Evolutionary conservation across 2,113 vertebrate species (phyloP), one percentile per base, ranked within the genome.

Genomic region (Hyperopisus bebe): DNA sequence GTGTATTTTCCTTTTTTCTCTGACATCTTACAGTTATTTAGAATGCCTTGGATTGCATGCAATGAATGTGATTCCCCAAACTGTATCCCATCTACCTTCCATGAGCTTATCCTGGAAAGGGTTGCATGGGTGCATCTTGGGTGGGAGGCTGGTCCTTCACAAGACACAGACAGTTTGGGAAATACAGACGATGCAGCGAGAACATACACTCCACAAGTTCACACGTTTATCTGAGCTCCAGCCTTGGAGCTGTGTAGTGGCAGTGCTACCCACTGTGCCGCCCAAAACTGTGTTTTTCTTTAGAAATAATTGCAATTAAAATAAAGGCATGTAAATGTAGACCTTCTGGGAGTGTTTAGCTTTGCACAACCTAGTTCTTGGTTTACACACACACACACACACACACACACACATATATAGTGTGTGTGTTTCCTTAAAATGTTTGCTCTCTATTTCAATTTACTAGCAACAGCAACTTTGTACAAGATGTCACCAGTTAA

Each of bases 401-500:
- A 87, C 27, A 35, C 48, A 44, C 21, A n/a, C 2, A 48, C 9
- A 0, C 21, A 55, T 10, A 92, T 53, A 89, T 90, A 90, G 90
- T 88, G 90, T 27, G 58, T 66, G 91, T 89, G 90, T 92, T 91
- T 91, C 50, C 90, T 90, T 87, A 84, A 62, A 35, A 91, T 19
- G 21, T 91, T 92, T 93, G 92, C 91, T 93, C 90, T 91, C 90
- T 31, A 92, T 90, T 92, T 89, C 55, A 62, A 91, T 94, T 93
- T 92, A 93, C 93, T 93, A 92, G 91, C 91, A 90, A 90, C 91
- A 90, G 93, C 94, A 93, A 94, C 92, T 95, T 95, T 91, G 89
- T 92, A 94, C 92, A 94, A 94, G 92, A 94, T 94, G 94, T 94
- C 92, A 90, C 90, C 91, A 92, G 92, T 93, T 95, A 94, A 94